Percentiles rank a stretch among this genome's conserved stretches.
Conservation (phyloP, 2,797 vertebrate genomes). For the Gymnodraco acuticeps region DNA sequence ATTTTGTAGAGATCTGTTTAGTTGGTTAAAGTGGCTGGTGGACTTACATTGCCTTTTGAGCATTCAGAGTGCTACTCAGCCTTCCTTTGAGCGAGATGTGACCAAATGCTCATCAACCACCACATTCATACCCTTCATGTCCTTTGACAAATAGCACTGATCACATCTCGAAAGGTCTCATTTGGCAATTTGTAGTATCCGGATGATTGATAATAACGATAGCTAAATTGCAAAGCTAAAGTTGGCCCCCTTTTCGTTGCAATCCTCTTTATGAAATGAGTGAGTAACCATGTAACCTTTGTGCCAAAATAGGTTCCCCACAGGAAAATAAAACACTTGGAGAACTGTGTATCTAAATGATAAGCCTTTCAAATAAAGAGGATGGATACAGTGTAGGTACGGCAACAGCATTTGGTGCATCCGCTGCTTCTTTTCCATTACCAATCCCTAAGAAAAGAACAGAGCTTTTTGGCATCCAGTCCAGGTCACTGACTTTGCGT, state of each 20-base stretch:
- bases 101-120: slow-evolving; percentile 59
- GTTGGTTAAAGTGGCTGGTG: slow-evolving; percentile 34
- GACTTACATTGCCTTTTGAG: slow-evolving; percentile 6
- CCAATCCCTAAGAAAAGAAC: slow-evolving; percentile 56
- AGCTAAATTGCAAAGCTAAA: slow-evolving; percentile 57
- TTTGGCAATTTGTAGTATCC: slow-evolving; percentile 61
- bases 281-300: slow-evolving; percentile 51
- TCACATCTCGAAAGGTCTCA: slow-evolving; percentile 71
- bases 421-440: slow-evolving; percentile 55
- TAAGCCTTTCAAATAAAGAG: slow-evolving; percentile 56
- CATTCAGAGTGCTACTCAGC: slow-evolving; percentile 12
- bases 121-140: slow-evolving; percentile 59
- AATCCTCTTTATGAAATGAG: slow-evolving; percentile 37
- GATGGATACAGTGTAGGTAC: slow-evolving; percentile 16
- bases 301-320: slow-evolving; percentile 50
- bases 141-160: slow-evolving; percentile 69
- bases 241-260: slow-evolving; percentile 39
- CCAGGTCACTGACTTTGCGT: slow-evolving; percentile 72
- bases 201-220: slow-evolving; percentile 71
- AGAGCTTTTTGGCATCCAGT: slow-evolving; percentile 56
- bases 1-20: slow-evolving; percentile 26
- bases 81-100: slow-evolving; percentile 29
- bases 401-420: slow-evolving; percentile 30
- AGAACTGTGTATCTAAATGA: slow-evolving; percentile 35
- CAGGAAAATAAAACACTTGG: slow-evolving; percentile 42